Conservation (phyloP, 2,113 vertebrate genomes). For the Pogona vitticeps region DNA sequence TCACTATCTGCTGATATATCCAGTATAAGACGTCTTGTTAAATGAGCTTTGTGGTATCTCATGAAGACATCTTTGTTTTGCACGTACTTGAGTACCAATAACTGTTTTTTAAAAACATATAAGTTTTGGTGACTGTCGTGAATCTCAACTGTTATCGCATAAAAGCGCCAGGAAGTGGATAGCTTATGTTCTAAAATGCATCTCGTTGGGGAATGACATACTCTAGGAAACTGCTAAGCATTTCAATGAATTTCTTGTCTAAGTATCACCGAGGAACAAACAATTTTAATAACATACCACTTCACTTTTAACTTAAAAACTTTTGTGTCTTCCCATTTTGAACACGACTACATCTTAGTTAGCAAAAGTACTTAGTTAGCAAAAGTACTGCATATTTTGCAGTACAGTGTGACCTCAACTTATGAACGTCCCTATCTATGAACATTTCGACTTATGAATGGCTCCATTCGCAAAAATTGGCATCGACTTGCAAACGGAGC, state of each 20-base stretch:
- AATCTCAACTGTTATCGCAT: background rate
- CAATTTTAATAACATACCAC: background rate
- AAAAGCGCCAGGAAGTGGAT: background rate
- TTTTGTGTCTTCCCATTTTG: background rate
- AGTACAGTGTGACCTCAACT: too few relatives aligned
- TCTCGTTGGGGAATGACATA: background rate
- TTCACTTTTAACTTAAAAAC: background rate
- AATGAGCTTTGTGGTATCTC: conserved; percentile 98
- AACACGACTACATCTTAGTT: background rate
- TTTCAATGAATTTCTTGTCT: conserved; percentile 2
- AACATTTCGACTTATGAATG: too few relatives aligned
- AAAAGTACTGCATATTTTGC: too few relatives aligned
- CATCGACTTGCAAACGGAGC: too few relatives aligned
- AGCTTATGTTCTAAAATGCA: background rate
- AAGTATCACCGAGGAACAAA: conserved; percentile 15
- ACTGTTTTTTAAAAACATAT: conserved; percentile 74
- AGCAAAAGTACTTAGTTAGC: too few relatives aligned
- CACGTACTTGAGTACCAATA: conserved; percentile 97
- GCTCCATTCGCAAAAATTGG: too few relatives aligned
- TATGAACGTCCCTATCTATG: too few relatives aligned
- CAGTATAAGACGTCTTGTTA: conserved; percentile 95
- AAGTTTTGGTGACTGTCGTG: background rate
- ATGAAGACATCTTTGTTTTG: conserved; percentile 99
- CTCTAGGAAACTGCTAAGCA: background rate
- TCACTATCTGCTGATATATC: conserved; percentile 99